Evolutionary conservation across 2,888 invertebrate species (phyloP).

Genomic region (Pheosia tremula): DNA sequence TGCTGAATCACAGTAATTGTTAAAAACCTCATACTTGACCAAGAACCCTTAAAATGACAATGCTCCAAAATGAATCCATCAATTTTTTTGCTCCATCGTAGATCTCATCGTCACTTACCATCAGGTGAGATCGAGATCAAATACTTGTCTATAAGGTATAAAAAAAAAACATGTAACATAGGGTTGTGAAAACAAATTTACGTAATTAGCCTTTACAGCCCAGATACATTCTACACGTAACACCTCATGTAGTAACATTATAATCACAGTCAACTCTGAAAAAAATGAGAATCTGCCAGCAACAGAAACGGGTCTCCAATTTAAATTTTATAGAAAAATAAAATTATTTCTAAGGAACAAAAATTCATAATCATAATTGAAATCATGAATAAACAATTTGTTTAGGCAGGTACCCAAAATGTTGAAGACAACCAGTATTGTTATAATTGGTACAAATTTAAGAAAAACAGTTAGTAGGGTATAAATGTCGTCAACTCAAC

Average conservation of each 20-base stretch:
- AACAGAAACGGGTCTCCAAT: neutral
- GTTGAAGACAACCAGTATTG: no score
- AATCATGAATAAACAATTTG: no score
- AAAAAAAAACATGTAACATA: neutral
- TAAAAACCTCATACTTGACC: neutral
- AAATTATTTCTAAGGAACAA: neutral
- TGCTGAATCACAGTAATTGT: neutral
- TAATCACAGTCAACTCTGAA: neutral
- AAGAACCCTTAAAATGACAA: neutral
- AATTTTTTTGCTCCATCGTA: no score
- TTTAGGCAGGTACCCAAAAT: no score
- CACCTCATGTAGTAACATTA: constrained; percentile 3
- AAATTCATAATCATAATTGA: constrained; percentile 2
- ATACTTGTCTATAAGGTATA: no score
- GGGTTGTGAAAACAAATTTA: constrained; percentile 14
- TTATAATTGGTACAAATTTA: no score
- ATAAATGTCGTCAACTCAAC: no score
- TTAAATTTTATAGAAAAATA: neutral
- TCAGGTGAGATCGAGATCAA: no score
- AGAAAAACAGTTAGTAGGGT: no score
- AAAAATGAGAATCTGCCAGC: neutral
- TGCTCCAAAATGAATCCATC: neutral
- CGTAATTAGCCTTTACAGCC: constrained; percentile 11
- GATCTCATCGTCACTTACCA: no score
- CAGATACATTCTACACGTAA: neutral